Base-by-base conservation (phyloP, 2,113 vertebrate genomes). In the Anoura caudifer region DNA sequence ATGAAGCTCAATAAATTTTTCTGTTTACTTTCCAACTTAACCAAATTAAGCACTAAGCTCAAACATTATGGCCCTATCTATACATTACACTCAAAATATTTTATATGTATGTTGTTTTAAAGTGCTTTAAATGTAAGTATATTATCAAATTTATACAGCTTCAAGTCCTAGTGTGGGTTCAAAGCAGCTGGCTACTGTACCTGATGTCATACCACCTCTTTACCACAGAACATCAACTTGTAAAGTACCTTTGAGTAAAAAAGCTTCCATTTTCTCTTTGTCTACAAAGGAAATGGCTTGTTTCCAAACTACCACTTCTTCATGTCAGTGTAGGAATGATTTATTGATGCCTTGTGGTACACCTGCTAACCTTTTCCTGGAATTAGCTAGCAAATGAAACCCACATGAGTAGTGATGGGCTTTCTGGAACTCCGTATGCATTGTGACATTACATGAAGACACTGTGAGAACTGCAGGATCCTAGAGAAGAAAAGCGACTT, bases 11-110 rank as follows among this genome's bases (percentile, higher is more conserved):
- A 41, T 45, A 45, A 52, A 43, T 22, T 31, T 43, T 90, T 31
- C 45, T 86, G 14, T 56, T 79, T 86, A 54, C 45, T 81, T 93
- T 90, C 16, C 79, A 89, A 11, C 22, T 96, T 86, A 85, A 90
- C 4, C 81, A 85, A 87, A 65, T 19, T 67, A 79, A 79, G 19
- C 70, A 75, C 7, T 47, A 69, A 83, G 54, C 28, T 65, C 20
- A 87, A 59, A 70, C 1, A 70, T 76, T 22, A 70, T 19, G 0
- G 26, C 11, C 43, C 24, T 50, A 36, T 82, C n/a, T 90, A 85
- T 43, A 95, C 33, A 70, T 94, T 54, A 81, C 2, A 92, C 13
- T 87, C 56, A 59, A 61, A 82, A 20, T 38, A 17, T 59, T 67
- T 33, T 17, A 56, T 56, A 7, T 43, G 4, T 26, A 87, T 28